Evolutionary conservation across 2,797 vertebrate species (phyloP).

Genomic region (Poeciliopsis infans): DNA sequence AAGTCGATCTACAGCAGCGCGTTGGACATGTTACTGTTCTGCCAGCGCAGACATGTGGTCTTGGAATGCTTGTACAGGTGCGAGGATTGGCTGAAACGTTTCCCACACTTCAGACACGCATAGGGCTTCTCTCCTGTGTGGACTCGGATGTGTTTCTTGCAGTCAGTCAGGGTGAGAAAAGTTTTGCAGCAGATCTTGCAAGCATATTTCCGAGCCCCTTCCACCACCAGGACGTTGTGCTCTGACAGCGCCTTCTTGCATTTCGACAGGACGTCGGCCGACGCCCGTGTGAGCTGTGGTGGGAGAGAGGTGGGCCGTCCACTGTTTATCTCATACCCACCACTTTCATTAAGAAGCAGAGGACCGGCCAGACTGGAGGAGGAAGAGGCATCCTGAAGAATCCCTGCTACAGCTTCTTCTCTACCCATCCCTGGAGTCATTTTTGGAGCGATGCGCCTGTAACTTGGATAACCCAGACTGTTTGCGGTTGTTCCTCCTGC

Average conservation of each 20-base stretch:
- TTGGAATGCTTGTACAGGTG: slow-evolving; percentile 99
- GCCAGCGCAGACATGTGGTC: slow-evolving; percentile 97
- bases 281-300: slow-evolving; percentile 92
- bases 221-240: slow-evolving; percentile 97
- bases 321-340: slow-evolving; percentile 72
- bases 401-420: slow-evolving; percentile 76
- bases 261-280: slow-evolving; percentile 96
- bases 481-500: slow-evolving; percentile 72
- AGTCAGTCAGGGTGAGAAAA: slow-evolving; percentile 96
- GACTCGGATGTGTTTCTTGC: slow-evolving; percentile 98
- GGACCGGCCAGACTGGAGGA: slow-evolving; percentile 71
- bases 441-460: slow-evolving; percentile 95
- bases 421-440: slow-evolving; percentile 78
- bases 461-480: slow-evolving; percentile 84
- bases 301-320: slow-evolving; percentile 74
- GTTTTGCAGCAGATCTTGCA: slow-evolving; percentile 99
- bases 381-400: slow-evolving; percentile 85
- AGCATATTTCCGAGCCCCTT: slow-evolving; percentile 96
- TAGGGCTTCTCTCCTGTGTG: slow-evolving; percentile 98
- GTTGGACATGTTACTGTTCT: slow-evolving; percentile 92
- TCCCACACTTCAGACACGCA: slow-evolving; percentile 97
- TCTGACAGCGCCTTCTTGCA: slow-evolving; percentile 99
- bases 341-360: slow-evolving; percentile 85
- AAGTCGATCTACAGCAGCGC: slow-evolving; percentile 82
- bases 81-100: slow-evolving; percentile 97